phyloP scores from a whole-genome alignment of 2,797 vertebrate genomes.

The Pristis pectinata region DNA sequence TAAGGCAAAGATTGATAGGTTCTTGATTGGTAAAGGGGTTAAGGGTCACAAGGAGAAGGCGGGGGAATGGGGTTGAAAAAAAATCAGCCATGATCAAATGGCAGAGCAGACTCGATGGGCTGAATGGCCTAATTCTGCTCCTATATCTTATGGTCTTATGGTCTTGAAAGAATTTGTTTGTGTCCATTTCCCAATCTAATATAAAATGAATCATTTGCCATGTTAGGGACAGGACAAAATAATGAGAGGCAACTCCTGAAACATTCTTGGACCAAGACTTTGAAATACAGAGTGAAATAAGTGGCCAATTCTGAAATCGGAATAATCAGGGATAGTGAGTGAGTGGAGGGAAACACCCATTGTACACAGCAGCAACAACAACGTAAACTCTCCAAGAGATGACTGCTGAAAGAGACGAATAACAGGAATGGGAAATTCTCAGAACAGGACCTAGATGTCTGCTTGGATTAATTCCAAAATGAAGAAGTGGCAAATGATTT shows the following conservation, averaged over 20 bases:
- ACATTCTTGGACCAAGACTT: neutral
- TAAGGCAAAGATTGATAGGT: no score
- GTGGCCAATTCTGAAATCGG: neutral
- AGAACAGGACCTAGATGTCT: neutral
- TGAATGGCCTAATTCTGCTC: no score
- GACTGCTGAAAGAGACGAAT: neutral
- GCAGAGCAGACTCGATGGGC: no score
- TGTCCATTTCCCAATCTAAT: neutral
- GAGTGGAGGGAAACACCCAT: neutral
- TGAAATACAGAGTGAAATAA: neutral
- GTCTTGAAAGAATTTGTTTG: neutral
- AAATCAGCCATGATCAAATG: no score
- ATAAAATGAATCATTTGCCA: neutral
- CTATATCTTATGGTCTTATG: no score
- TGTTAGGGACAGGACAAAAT: neutral
- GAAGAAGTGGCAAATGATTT: neutral
- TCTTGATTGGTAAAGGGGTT: no score
- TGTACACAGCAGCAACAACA: neutral
- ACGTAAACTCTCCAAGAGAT: neutral
- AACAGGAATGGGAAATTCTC: neutral
- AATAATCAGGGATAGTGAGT: neutral
- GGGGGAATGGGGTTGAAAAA: no score
- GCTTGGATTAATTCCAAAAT: neutral
- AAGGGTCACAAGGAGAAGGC: no score
- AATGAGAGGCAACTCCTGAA: neutral